Base-by-base conservation (phyloP, 2,797 vertebrate species). In the Myotis vivesi region DNA sequence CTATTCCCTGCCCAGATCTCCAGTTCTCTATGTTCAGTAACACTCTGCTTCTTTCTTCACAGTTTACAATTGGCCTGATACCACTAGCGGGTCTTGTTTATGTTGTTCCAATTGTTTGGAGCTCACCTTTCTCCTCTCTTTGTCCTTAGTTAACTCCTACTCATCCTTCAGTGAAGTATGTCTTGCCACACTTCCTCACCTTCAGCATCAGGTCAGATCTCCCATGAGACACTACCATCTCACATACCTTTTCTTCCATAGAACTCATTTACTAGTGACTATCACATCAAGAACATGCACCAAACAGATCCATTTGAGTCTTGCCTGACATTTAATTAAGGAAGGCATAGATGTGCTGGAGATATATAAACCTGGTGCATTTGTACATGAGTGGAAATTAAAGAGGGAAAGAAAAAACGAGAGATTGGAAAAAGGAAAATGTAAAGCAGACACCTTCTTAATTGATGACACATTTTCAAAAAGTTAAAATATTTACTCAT, bases 101-200 rank as follows among this genome's bases (percentile, higher is more conserved):
- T 4, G 8, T 16, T 22, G 23, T 75, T 46, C 2, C 17, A 15
- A 69, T 19, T 51, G 4, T 36, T 57, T 46, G 44, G n/a, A 46
- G 0, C 10, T 17, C 1, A 62, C 6, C 17, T 41, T 69, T n/a
- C 22, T n/a, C 6, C 12, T 0, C 15, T 2, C 1, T n/a, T 66
- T 69, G 13, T 59, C 38, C 71, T 19, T 62, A 28, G 30, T 44
- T 53, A 88, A 71, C 0, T 23, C 12, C 66, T 57, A 46, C 10
- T 71, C 30, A 49, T 44, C 41, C 41, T 80, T 59, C 19, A 41
- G 38, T 16, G 28, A 7, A 80, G 10, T 3, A 36, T 73, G 76
- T 80, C 51, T 51, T 84, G 13, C 2, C 69, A 36, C 7, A 66
- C 23, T 8, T 17, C 8, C 22, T 87, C 5, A 16, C 33, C 3